Evolutionary conservation across 1,140 invertebrate genomes (phyloP).

Genomic region (Aethina tumida): DNA sequence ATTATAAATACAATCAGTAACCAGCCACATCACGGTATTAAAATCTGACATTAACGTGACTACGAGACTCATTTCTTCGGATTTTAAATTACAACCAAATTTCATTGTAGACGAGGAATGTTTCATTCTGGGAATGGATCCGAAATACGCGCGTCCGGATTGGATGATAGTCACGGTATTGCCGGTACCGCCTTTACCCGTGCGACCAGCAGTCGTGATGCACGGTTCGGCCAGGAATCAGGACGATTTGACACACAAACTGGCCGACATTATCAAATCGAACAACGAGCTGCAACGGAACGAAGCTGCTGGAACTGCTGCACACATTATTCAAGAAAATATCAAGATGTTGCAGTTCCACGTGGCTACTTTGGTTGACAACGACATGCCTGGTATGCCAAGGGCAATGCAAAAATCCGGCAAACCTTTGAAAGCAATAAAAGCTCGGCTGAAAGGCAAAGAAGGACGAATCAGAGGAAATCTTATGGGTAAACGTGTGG

Average conservation of each 20-base stretch:
- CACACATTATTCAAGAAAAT: conserved; percentile 94
- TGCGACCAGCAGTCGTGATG: conserved; percentile 96
- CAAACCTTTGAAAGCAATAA: conserved; percentile 95
- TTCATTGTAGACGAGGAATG: conserved; percentile 78
- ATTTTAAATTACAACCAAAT: too few relatives aligned
- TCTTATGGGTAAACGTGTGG: conserved; percentile 99
- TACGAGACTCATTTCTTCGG: too few relatives aligned
- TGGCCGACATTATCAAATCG: conserved; percentile 97
- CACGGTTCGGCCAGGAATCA: conserved; percentile 97
- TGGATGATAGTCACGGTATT: conserved; percentile 99
- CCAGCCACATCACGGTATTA: too few relatives aligned
- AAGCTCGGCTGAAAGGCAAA: conserved; percentile 84
- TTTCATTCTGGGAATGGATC: conserved; percentile 91
- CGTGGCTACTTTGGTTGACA: conserved; percentile 95
- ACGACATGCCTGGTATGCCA: conserved; percentile 97
- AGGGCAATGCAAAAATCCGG: conserved; percentile 98
- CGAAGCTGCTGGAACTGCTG: conserved; percentile 91
- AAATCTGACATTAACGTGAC: too few relatives aligned
- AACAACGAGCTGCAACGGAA: conserved; percentile 96
- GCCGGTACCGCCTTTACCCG: conserved; percentile 90
- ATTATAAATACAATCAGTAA: conserved; percentile 1
- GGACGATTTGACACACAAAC: conserved; percentile 98
- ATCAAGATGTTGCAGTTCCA: conserved; percentile 98
- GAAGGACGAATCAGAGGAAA: conserved; percentile 98
- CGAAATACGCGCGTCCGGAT: conserved; percentile 91